Base-by-base conservation (phyloP, 2,113 vertebrate species). In the Gobius niger region DNA sequence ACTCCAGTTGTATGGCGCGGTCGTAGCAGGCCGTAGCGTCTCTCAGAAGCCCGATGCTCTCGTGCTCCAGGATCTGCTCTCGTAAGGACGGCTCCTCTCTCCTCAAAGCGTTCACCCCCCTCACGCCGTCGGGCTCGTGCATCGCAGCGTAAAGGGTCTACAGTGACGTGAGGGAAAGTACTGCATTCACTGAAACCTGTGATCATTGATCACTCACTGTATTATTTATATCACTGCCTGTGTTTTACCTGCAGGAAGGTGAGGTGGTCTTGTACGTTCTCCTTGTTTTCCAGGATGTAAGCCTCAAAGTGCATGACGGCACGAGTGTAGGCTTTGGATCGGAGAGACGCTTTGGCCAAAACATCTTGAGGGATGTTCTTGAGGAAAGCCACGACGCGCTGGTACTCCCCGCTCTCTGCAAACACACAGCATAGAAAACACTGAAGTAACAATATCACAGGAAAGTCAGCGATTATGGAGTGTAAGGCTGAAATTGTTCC, bases 241-340 rank as follows among this genome's bases (percentile, higher is more conserved):
- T 34, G 24, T 34, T 18, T 41, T 18, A 99, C 98, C 95, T 99
- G 98, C 80, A 99, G 90, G 92, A 99, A 98, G 76, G 94, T 95
- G 78, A 99, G 95, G 83, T 99, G 98, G 68, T 96, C 95, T 85
- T 97, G 96, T 85, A 99, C 94, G 83, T 95, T 94, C 89, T 97
- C 95, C 68, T 97, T 98, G 85, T 95, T 98, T 89, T 99, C 96
- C 59, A 92, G 92, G 81, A 98, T 96, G 90, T 96, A 95, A 0
- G 95, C 95, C 77, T 99, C 98, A 81, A 99, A 99, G 88, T 99
- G 96, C 98, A 98, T 99, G 63, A 99, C 95, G 14, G 98, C 95
- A 14, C 98, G 94, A 1, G 98, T 99, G 87, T 99, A 99, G 6
- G 96, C 98, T 90, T 96, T 99, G 63, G 97, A 99, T 56, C 95